These are phyloP conservation scores for Caretta caretta DNA, from an alignment of 2,113 vertebrate genomes.

Conservation along the genomic window DNA sequence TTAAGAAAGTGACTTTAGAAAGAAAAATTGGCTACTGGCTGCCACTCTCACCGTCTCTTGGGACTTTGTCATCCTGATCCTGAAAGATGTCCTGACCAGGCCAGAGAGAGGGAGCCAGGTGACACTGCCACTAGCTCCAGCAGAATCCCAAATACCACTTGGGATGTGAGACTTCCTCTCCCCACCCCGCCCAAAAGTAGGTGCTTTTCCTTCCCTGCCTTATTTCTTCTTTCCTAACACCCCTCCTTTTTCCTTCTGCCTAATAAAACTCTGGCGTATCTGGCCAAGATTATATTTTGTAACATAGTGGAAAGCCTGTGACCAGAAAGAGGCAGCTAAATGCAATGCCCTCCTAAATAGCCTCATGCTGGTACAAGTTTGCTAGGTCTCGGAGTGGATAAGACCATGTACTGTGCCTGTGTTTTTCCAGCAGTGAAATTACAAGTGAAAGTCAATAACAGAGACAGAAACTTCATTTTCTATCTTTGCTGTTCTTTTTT, in stretches of 20 bases:
- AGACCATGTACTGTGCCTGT: neutral
- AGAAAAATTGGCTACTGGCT: neutral
- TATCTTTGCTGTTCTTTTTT: neutral
- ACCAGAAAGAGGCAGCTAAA: neutral
- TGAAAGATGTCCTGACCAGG: neutral
- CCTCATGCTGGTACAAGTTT: neutral
- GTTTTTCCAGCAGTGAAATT: neutral
- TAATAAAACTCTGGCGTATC: neutral
- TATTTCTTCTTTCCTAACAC: neutral
- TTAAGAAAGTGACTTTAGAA: neutral
- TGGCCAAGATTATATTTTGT: neutral
- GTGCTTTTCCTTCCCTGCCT: neutral
- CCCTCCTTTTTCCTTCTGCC: neutral
- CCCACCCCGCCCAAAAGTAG: neutral
- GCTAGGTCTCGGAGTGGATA: neutral
- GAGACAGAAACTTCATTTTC: neutral
- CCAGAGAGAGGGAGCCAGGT: neutral
- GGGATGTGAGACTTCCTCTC: neutral
- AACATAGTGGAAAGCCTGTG: neutral
- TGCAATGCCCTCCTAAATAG: neutral
- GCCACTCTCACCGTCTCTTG: neutral
- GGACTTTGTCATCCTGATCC: neutral
- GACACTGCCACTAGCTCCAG: neutral
- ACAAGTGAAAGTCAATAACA: neutral
- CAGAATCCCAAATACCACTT: neutral